Evolutionary conservation across 1,140 invertebrate genomes (phyloP).

Genomic region (Drosophila melanica): DNA sequence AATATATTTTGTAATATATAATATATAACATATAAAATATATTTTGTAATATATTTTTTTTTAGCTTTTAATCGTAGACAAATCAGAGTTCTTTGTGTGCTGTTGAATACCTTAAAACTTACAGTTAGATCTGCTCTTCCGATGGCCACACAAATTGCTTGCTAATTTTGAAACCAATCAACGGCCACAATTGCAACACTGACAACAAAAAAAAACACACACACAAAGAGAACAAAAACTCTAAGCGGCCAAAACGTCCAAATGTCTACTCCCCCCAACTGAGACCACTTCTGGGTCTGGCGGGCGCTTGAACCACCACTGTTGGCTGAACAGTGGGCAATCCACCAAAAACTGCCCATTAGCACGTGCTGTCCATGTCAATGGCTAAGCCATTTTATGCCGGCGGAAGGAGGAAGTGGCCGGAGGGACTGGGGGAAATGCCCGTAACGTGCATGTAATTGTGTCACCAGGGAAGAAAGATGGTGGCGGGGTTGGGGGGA

Average conservation of each 20-base stretch:
- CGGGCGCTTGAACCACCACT: neutral
- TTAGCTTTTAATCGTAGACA: too few relatives aligned
- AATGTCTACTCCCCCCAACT: neutral
- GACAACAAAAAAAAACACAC: neutral
- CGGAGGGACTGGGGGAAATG: neutral
- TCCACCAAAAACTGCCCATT: conserved; percentile 59
- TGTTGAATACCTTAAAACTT: neutral
- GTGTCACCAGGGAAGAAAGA: conserved; percentile 60
- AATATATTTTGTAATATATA: too few relatives aligned
- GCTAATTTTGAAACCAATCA: conserved; percentile 44
- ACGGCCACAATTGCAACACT: conserved; percentile 24
- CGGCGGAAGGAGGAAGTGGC: neutral
- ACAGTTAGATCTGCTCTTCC: conserved; percentile 20
- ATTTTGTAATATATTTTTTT: too few relatives aligned
- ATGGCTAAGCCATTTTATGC: conserved; percentile 59
- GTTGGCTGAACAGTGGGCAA: conserved; percentile 8
- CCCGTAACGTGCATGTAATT: conserved; percentile 71
- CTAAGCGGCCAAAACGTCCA: conserved; percentile 23
- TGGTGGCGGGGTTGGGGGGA: conserved; percentile 8
- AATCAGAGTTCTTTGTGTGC: neutral
- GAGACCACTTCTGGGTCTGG: neutral
- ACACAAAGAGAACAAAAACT: conserved; percentile 7
- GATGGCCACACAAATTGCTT: conserved; percentile 34
- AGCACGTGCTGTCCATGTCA: conserved; percentile 74
- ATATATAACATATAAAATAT: too few relatives aligned